Base-by-base conservation (phyloP, 2,888 invertebrate species). In the Agonum fuliginosum region DNA sequence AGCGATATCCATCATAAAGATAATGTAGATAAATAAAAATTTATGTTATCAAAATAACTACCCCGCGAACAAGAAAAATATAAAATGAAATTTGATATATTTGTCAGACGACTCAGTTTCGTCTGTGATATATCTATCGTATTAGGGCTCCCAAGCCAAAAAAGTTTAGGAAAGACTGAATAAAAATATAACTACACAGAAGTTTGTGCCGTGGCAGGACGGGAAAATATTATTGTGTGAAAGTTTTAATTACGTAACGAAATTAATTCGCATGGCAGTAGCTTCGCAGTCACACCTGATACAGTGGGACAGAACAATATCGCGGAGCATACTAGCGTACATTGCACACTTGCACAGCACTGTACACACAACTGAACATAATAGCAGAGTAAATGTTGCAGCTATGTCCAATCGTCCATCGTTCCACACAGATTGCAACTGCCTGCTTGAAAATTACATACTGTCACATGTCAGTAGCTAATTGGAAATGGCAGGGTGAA, bases 401-500 rank as follows among this genome's bases (percentile, higher is more conserved):
- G 20, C 14, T 14, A n/a, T 48, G 12, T n/a, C 5, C 2, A 24
- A 54, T 6, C 14, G 12, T n/a, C 5, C 2, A 24, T 20, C 24
- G 54, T 10, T 54, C 14, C 2, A 34, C 27, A 14, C 34, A 30
- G 62, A 62, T 37, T 67, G 67, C 37, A 37, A 62, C 14, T 24
- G 37, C 67, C n/a, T 30, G 14, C 58, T 58, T 48, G 74, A 27
- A 58, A 74, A 74, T 74, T 62, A 62, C 43, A 62, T 30, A 74
- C 74, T 74, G 74, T 74, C 74, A 74, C 24, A 43, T 62, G 74
- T 62, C 74, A 74, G 54, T 62, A 27, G 37, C 58, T 62, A 74
- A 74, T 74, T 74, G 74, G 74, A 74, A 74, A 43, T 74, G 74
- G 46, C 74, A 74, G 34, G 24, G 54, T 37, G 74, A 74, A 74